Evolutionary conservation across 2,888 invertebrate species (phyloP).

Genomic region (Odontothrips loti): DNA sequence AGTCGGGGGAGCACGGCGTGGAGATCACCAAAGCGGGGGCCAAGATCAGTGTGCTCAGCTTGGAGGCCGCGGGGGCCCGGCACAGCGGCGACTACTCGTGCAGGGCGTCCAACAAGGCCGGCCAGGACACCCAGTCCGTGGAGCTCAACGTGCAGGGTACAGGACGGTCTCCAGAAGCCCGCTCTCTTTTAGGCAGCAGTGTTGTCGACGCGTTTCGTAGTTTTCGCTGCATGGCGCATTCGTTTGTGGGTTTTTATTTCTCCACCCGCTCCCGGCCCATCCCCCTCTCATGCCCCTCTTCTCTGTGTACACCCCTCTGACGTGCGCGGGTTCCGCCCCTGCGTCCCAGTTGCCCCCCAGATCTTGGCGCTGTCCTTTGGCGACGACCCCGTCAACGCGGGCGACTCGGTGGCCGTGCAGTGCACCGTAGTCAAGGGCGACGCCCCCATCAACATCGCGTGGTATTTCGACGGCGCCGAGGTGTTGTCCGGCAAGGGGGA

Average conservation of each 20-base stretch:
- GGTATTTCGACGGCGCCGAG: conserved; percentile 62
- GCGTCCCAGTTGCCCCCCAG: conserved; percentile 59
- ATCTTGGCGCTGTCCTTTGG: conserved; percentile 69
- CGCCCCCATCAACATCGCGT: conserved; percentile 67
- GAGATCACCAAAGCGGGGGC: conserved; percentile 47
- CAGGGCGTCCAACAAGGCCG: conserved; percentile 54
- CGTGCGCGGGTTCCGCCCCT: background rate
- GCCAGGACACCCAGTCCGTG: conserved; percentile 61
- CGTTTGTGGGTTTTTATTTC: too few relatives aligned
- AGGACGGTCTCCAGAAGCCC: background rate
- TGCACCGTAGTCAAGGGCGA: conserved; percentile 75
- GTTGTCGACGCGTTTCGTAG: background rate
- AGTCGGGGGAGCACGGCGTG: conserved; percentile 37
- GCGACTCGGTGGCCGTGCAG: conserved; percentile 67
- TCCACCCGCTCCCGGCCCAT: too few relatives aligned
- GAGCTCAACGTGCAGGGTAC: conserved; percentile 69
- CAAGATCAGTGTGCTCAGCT: conserved; percentile 52
- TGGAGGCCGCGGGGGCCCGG: conserved; percentile 51
- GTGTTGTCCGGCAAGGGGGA: conserved; percentile 37
- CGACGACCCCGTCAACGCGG: conserved; percentile 70
- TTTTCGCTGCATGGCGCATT: background rate
- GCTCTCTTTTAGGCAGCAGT: background rate
- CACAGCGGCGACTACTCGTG: conserved; percentile 55
- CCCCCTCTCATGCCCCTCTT: background rate
- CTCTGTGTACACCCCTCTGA: background rate